Evolutionary conservation across 2,113 vertebrate species (phyloP).

Genomic region (Tachysurus fulvidraco): DNA sequence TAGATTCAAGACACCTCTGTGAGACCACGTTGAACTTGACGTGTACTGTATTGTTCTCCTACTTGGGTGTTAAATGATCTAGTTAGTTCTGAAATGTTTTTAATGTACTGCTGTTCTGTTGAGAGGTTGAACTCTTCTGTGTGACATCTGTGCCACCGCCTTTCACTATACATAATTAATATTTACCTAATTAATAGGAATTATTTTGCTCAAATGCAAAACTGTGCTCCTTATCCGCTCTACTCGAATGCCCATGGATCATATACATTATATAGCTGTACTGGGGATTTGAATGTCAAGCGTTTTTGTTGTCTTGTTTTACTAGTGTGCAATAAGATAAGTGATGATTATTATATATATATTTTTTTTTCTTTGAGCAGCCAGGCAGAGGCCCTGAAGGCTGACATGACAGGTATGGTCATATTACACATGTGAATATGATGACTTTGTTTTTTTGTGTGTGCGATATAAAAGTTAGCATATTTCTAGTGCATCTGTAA

Average conservation of each 20-base stretch:
- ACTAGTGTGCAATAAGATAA: neutral
- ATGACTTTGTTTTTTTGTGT: slow-evolving; percentile 16
- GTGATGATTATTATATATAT: neutral
- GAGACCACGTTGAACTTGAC: neutral
- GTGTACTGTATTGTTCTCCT: too few relatives aligned
- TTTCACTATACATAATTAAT: too few relatives aligned
- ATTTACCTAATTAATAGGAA: too few relatives aligned
- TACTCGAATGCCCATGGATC: neutral
- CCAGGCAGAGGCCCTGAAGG: slow-evolving; percentile 99
- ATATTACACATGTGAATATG: neutral
- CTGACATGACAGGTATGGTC: slow-evolving; percentile 95
- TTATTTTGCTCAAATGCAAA: neutral
- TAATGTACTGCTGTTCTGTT: neutral
- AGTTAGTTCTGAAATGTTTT: neutral
- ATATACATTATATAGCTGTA: neutral
- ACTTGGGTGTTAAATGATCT: neutral
- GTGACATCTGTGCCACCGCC: too few relatives aligned
- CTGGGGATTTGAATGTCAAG: neutral
- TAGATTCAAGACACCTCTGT: neutral
- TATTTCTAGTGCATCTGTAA: neutral
- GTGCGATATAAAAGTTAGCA: neutral
- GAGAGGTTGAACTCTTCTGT: neutral
- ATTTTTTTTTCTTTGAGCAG: slow-evolving; percentile 69
- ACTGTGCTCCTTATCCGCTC: neutral
- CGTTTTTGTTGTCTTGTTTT: neutral